Conservation (phyloP, 92 coral and sea anemone genomes). For the Palythoa grandiflora region DNA sequence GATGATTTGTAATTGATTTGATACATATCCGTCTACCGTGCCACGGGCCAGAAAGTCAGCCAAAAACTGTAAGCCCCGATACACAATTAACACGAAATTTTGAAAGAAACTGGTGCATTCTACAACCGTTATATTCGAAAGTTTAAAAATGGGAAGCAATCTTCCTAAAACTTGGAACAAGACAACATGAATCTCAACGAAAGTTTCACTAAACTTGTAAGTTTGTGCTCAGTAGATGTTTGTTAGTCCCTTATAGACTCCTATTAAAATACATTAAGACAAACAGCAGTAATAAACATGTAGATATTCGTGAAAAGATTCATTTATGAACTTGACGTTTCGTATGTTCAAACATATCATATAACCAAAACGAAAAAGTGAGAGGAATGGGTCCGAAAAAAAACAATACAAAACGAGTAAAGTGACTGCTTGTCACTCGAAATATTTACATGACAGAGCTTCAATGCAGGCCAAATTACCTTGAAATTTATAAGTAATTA, state of each 20-base stretch:
- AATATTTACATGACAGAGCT: no score
- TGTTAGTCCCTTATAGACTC: neutral
- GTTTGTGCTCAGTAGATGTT: constrained; percentile 12
- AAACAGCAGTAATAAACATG: no score
- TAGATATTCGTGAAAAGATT: no score
- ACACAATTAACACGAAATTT: constrained; percentile 6
- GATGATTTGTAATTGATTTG: constrained; percentile 3
- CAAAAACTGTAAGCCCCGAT: constrained; percentile 19
- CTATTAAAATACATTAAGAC: no score
- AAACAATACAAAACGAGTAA: no score
- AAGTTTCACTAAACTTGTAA: constrained; percentile 11
- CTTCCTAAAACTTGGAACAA: constrained; percentile 10
- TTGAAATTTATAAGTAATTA: no score
- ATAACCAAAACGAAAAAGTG: no score
- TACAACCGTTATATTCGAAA: constrained; percentile 1
- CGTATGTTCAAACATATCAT: no score
- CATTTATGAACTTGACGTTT: no score
- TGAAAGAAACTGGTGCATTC: constrained; percentile 9
- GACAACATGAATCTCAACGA: constrained; percentile 11
- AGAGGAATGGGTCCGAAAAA: no score
- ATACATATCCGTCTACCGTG: constrained; percentile 12
- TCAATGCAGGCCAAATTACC: no score
- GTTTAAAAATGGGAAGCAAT: constrained; percentile 19
- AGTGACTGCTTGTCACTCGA: no score
- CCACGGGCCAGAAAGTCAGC: constrained; percentile 10